phyloP scores from a whole-genome alignment of 2,113 vertebrate species.

The Numida meleagris region DNA sequence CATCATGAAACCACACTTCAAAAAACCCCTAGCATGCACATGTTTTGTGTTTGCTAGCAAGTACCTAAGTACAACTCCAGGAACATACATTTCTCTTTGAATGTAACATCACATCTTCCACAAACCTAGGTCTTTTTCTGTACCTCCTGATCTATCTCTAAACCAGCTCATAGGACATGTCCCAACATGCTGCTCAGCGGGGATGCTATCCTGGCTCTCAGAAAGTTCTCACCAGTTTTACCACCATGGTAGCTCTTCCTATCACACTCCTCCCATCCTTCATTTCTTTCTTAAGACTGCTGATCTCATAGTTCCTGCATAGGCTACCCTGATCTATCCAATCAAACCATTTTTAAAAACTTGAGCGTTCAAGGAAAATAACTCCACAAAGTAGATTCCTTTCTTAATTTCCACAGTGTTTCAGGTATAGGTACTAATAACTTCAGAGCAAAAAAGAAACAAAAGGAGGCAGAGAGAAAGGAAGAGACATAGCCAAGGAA shows the following conservation, averaged over 20 bases:
- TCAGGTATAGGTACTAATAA: not conserved
- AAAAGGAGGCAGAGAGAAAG: not conserved
- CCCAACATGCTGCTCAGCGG: not conserved
- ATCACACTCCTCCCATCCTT: not conserved
- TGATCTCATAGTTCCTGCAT: not conserved
- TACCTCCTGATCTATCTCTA: not conserved
- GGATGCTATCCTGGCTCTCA: not conserved
- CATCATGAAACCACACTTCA: not conserved
- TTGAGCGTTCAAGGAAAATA: not conserved
- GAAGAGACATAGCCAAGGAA: not conserved
- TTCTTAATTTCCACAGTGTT: not conserved
- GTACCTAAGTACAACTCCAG: not conserved
- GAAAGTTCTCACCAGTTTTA: not conserved
- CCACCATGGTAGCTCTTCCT: not conserved
- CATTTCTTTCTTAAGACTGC: not conserved
- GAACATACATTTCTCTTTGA: not conserved
- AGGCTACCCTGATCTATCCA: not conserved
- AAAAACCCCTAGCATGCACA: not conserved
- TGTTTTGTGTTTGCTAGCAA: not conserved
- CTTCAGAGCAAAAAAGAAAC: not conserved
- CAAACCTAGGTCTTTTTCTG: not conserved
- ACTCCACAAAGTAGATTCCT: not conserved
- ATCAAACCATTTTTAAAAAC: not conserved
- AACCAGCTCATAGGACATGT: accelerated
- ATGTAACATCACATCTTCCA: accelerated